Percentiles rank a stretch among this genome's conserved stretches.
phyloP scores from a whole-genome alignment of 2,888 invertebrate species.

The Eupithecia exiguata region DNA sequence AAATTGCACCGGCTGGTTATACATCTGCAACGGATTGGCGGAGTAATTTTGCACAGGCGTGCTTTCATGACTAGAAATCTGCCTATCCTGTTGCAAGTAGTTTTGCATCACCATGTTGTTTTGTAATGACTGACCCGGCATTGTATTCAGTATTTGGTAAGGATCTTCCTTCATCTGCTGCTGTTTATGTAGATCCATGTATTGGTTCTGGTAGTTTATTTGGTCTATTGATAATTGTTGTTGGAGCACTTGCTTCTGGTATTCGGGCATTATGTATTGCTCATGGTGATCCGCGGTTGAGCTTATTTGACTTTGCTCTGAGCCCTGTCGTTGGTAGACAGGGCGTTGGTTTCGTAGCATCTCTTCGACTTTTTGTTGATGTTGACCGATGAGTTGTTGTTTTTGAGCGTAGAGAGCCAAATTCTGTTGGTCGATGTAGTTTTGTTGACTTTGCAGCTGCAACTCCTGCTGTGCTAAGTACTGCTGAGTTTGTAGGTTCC shows the following conservation, averaged over 20 bases:
- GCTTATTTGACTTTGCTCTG: constrained; percentile 78
- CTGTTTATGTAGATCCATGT: constrained; percentile 62
- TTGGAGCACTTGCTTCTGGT: constrained; percentile 64
- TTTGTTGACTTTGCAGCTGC: constrained; percentile 82
- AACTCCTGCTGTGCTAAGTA: constrained; percentile 80
- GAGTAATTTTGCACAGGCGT: constrained; percentile 79
- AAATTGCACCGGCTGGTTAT: constrained; percentile 62
- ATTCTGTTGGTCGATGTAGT: constrained; percentile 83
- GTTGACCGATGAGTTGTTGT: constrained; percentile 80
- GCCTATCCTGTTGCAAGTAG: constrained; percentile 75
- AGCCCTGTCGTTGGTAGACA: constrained; percentile 74
- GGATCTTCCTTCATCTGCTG: constrained; percentile 71
- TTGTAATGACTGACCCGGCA: constrained; percentile 78
- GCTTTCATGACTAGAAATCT: constrained; percentile 82
- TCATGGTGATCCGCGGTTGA: constrained; percentile 67
- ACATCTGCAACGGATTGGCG: constrained; percentile 77
- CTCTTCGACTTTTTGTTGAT: constrained; percentile 79
- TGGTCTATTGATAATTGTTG: constrained; percentile 76
- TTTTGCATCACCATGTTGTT: constrained; percentile 73
- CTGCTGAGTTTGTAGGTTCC: constrained; percentile 79
- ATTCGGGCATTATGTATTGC: constrained; percentile 64
- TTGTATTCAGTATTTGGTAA: constrained; percentile 63
- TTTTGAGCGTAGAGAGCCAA: constrained; percentile 80
- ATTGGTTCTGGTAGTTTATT: constrained; percentile 62
- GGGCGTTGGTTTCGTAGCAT: constrained; percentile 70